A percentile compares a stretch with the other conserved stretches of the same genome.
Conservation (phyloP, 2,797 vertebrate genomes). For the Oceanodroma leucorhoa region DNA sequence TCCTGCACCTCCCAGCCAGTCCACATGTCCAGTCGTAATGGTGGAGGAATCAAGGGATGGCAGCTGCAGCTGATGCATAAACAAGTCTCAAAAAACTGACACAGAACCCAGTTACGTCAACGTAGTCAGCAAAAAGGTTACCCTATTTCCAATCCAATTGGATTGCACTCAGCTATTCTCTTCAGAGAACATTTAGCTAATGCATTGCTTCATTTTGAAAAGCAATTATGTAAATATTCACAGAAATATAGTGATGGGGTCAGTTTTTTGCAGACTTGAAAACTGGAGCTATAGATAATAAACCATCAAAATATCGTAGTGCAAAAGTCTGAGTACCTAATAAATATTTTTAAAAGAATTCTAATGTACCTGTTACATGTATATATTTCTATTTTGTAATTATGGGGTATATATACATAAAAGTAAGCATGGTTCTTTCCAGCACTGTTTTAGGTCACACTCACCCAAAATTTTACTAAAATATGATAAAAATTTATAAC, state of each 20-base stretch:
- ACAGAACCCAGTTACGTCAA: neutral
- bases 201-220: neutral
- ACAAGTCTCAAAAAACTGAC: neutral
- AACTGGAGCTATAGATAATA: neutral
- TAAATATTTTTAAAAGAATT: neutral
- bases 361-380: neutral
- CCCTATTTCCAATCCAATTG: neutral
- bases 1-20: neutral
- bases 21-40: accelerated
- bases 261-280: neutral
- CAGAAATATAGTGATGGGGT: neutral
- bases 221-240: neutral
- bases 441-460: neutral
- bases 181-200: neutral
- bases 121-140: accelerated
- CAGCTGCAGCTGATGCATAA: neutral
- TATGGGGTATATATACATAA: neutral
- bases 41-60: neutral
- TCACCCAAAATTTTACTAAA: neutral
- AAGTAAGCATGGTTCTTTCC: neutral
- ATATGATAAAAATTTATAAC: neutral
- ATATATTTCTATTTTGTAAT: neutral
- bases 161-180: neutral
- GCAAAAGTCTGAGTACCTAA: neutral
- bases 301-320: neutral